phyloP scores from a whole-genome alignment of 2,888 invertebrate genomes.

The Octodonta nipae region DNA sequence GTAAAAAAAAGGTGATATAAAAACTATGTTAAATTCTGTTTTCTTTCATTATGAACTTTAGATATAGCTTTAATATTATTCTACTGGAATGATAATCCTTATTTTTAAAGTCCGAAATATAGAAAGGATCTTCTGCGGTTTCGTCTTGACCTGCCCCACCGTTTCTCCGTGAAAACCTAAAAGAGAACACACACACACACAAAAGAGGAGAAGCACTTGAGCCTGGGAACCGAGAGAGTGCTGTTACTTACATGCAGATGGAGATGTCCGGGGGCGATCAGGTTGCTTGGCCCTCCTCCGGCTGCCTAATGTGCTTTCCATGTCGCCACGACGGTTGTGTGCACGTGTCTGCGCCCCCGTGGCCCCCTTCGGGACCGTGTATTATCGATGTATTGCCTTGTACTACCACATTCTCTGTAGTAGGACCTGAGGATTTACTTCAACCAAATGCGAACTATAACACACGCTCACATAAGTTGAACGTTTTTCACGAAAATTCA shows the following conservation, averaged over 20 bases:
- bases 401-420: constrained; percentile 29
- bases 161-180: too few species aligned
- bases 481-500: too few species aligned
- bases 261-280: constrained; percentile 26
- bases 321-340: constrained; percentile 32
- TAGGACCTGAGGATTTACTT: constrained; percentile 27
- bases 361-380: constrained; percentile 26
- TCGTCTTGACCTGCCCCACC: too few species aligned
- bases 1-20: too few species aligned
- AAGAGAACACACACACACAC: too few species aligned
- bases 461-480: too few species aligned
- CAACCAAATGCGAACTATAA: constrained; percentile 31
- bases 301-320: constrained; percentile 38
- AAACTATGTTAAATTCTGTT: too few species aligned
- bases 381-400: constrained; percentile 35
- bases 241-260: constrained; percentile 31
- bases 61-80: too few species aligned
- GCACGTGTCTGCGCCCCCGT: constrained; percentile 32
- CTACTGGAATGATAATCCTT: too few species aligned
- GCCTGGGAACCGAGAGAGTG: constrained; percentile 24
- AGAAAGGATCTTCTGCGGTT: too few species aligned
- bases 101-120: too few species aligned
- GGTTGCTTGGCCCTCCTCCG: constrained; percentile 23
- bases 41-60: too few species aligned
- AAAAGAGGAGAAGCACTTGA: constrained; percentile 14